Conservation (phyloP, 2,797 vertebrate species). For the Simalia tracyae region DNA sequence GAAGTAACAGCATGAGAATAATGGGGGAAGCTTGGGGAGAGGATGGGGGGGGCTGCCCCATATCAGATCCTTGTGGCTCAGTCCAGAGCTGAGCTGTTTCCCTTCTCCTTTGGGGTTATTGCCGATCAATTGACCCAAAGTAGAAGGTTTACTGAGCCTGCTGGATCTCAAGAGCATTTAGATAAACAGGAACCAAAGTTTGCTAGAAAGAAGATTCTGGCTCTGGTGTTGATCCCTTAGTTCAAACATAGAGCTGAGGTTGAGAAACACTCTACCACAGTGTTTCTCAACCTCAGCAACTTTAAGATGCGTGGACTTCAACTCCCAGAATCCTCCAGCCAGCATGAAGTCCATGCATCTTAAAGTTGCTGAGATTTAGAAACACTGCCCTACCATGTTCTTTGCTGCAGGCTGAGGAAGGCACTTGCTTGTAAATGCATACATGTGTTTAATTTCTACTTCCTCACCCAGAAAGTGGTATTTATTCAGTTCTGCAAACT, state of each 20-base stretch:
- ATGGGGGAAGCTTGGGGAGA: not conserved
- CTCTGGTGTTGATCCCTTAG: not conserved
- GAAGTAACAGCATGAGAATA: not conserved
- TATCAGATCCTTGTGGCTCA: not conserved
- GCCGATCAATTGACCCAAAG: not conserved
- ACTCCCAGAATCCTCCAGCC: too few species aligned
- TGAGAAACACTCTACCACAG: too few species aligned
- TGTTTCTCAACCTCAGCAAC: too few species aligned
- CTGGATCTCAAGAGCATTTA: not conserved
- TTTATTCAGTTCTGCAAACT: conserved; percentile 44
- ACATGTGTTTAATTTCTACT: not conserved
- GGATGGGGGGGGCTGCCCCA: not conserved
- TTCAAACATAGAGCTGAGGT: not conserved
- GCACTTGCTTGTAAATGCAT: not conserved
- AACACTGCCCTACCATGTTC: not conserved
- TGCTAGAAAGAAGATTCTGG: not conserved
- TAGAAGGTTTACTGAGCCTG: not conserved
- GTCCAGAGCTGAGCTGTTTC: not conserved
- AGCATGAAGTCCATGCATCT: too few species aligned
- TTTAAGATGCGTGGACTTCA: too few species aligned
- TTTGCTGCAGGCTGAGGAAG: not conserved
- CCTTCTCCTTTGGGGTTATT: not conserved
- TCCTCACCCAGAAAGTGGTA: conserved; percentile 18
- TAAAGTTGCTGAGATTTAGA: too few species aligned
- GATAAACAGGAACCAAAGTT: not conserved